phyloP scores from a whole-genome alignment of 1,140 invertebrate genomes.

The Stegodyphus mimosarum region DNA sequence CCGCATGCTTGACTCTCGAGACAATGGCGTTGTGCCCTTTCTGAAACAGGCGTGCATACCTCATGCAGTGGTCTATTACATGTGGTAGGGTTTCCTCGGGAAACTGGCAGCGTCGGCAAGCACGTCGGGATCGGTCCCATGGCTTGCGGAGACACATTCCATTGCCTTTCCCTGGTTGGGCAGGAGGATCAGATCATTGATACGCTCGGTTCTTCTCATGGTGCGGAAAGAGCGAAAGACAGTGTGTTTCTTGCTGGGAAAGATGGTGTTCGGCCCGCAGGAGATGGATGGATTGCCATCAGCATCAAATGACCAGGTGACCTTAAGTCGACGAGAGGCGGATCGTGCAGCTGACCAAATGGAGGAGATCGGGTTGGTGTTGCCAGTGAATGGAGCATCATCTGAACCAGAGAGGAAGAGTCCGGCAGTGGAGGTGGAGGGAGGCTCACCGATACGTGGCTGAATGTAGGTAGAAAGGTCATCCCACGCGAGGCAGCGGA shows the following conservation, averaged over 20 bases:
- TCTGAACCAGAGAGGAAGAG: background rate
- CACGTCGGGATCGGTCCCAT: background rate
- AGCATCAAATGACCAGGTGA: background rate
- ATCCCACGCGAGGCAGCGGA: accelerated
- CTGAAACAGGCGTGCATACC: background rate
- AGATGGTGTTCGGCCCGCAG: background rate
- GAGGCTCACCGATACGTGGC: accelerated
- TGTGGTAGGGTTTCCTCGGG: background rate
- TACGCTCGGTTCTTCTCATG: background rate
- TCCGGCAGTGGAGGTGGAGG: background rate
- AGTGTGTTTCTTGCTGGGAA: accelerated
- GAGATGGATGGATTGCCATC: background rate
- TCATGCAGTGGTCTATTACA: background rate
- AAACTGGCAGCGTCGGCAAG: background rate
- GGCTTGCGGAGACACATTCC: background rate
- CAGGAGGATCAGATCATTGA: background rate
- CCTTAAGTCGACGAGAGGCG: too few relatives aligned
- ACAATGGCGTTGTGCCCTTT: background rate
- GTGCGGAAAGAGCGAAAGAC: accelerated
- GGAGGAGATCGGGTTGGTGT: background rate
- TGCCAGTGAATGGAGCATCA: background rate
- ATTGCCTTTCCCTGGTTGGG: background rate
- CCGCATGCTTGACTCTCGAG: background rate
- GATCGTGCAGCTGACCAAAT: too few relatives aligned
- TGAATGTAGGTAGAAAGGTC: background rate